These are phyloP conservation scores for Megaceryle torquata DNA, from an alignment of 2,113 vertebrate genomes.

Conservation along the genomic window DNA sequence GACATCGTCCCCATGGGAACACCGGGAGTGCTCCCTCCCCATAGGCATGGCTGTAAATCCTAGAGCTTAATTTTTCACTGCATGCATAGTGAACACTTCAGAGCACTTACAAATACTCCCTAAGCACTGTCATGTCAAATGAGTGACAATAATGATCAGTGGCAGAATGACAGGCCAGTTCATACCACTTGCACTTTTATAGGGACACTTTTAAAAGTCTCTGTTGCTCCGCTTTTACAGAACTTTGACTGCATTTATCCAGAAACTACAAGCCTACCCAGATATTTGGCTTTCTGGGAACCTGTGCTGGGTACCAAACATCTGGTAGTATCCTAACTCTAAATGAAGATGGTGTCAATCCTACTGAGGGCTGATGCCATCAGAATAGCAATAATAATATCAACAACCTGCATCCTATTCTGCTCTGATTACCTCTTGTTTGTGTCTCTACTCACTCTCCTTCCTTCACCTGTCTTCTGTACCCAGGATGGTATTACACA, in stretches of 20 bases:
- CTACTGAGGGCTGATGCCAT: background rate
- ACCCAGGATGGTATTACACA: background rate
- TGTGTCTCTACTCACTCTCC: background rate
- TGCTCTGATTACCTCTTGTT: background rate
- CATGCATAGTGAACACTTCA: background rate
- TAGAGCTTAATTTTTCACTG: background rate
- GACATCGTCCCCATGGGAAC: background rate
- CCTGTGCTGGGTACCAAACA: background rate
- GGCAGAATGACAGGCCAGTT: slow-evolving; percentile 34
- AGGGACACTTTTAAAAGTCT: background rate
- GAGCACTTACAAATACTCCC: background rate
- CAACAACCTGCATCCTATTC: background rate
- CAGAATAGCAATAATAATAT: background rate
- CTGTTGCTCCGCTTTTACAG: background rate
- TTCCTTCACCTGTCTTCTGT: background rate
- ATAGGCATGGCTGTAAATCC: background rate
- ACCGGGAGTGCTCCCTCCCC: background rate
- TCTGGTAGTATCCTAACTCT: background rate
- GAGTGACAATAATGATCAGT: background rate
- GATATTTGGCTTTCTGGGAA: background rate
- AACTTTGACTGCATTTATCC: background rate
- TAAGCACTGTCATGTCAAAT: slow-evolving; percentile 8
- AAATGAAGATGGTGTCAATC: background rate
- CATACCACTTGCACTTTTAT: slow-evolving; percentile 3
- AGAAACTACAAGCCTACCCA: background rate